Evolutionary conservation across 2,797 vertebrate species (phyloP), one percentile per base, ranked within the genome.

Genomic region (Squalus acanthias): DNA sequence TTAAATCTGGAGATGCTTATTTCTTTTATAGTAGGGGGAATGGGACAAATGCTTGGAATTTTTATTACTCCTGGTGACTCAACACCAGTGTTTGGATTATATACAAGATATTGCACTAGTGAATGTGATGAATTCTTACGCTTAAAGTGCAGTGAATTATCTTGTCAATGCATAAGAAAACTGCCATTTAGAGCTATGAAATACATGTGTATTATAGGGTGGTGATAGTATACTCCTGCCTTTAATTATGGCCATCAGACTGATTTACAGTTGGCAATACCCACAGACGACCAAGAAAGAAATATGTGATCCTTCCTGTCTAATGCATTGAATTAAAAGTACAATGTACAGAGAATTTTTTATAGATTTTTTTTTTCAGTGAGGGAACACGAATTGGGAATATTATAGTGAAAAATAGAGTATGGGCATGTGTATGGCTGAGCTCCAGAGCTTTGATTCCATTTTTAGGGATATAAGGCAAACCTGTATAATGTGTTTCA

Each of bases 201-300:
- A 39, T 92, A 65, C 60, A 39, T n/a, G 33, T 57, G 4, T n/a
- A 63, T 29, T 63, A 91, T 91, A 63, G 26, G 22, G n/a, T 50
- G 22, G 63, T 10, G 63, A 69, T 69, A 39, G 63, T 39, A 4
- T 15, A 67, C 33, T 93, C 65, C 22, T 93, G 15, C 29, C 65
- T 93, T 93, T 67, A 93, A 67, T 93, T 93, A 67, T n/a, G n/a
- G n/a, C 33, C 91, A 93, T 67, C n/a, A 39, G 91, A 67, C 63
- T 67, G 63, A 67, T 67, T 93, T 93, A 93, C 63, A 67, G 6
- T 22, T 67, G n/a, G 63, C n/a, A 93, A 67, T 17, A 67, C 0
- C 6, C n/a, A 39, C n/a, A 93, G 63, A 22, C 12, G 60, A n/a
- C 89, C 89, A 92, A 67, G 17, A 93, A 67, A 22, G 63, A 93